Conservation (phyloP, 2,888 invertebrate species). For the Hirtodrosophila trivittata region DNA sequence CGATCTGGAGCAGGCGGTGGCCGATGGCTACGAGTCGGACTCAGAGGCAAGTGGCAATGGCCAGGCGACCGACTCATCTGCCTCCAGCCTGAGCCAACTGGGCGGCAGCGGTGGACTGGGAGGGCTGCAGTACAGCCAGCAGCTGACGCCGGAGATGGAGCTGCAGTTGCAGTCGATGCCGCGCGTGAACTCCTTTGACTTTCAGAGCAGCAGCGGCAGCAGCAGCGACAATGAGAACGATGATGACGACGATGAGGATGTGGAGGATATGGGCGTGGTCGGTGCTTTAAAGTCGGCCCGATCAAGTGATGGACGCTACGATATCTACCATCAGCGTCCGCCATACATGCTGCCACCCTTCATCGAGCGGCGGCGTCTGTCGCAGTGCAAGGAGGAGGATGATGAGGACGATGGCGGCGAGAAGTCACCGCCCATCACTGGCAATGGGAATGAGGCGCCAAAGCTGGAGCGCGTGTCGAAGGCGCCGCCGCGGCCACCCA, state of each 20-base stretch:
- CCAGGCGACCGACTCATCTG: conserved; percentile 59
- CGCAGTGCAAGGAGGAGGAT: conserved; percentile 93
- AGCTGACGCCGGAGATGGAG: conserved; percentile 49
- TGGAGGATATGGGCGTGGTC: conserved; percentile 36
- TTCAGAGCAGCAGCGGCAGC: conserved; percentile 74
- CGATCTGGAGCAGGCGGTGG: conserved; percentile 77
- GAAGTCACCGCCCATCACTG: conserved; percentile 66
- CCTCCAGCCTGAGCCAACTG: conserved; percentile 50
- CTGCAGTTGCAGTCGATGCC: conserved; percentile 58
- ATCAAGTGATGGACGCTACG: conserved; percentile 62
- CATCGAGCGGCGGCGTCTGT: conserved; percentile 88
- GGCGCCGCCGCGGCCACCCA: conserved; percentile 78
- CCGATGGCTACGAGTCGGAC: conserved; percentile 82
- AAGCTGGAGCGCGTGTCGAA: conserved; percentile 57
- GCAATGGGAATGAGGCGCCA: conserved; percentile 30
- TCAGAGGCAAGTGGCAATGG: conserved; percentile 75
- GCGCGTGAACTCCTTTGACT: conserved; percentile 73
- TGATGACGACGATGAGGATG: conserved; percentile 45
- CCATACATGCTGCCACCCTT: conserved; percentile 84
- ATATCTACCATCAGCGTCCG: conserved; percentile 76
- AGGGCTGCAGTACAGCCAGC: conserved; percentile 61
- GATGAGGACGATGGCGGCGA: conserved; percentile 87
- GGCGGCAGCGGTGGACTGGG: conserved; percentile 51
- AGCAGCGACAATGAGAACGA: conserved; percentile 66
- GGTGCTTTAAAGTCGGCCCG: conserved; percentile 45